Conservation (phyloP, 2,797 vertebrate genomes). For the Pipistrellus nathusii region DNA sequence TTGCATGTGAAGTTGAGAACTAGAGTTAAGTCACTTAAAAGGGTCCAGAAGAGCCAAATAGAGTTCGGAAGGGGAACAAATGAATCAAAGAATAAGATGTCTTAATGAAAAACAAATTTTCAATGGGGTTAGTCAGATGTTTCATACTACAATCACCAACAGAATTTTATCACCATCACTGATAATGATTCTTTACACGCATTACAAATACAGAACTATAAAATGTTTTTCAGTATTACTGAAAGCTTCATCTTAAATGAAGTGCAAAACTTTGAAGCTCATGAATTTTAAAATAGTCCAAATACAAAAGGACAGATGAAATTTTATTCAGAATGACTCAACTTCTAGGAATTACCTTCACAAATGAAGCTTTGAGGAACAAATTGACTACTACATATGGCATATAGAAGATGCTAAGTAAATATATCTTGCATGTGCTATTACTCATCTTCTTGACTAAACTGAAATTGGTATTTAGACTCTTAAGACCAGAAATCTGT, state of each 20-base stretch:
- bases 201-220: constrained; percentile 17
- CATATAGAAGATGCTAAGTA: neutral
- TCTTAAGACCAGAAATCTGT: neutral
- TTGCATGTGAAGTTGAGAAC: neutral
- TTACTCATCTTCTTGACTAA: constrained; percentile 24
- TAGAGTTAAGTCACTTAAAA: neutral
- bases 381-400: neutral
- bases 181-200: neutral
- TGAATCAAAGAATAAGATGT: neutral
- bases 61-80: neutral
- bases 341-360: constrained; percentile 55
- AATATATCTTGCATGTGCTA: constrained; percentile 31
- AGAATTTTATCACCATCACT: neutral
- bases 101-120: constrained; percentile 16
- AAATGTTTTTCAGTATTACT: constrained; percentile 10
- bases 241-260: constrained; percentile 52
- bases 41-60: neutral
- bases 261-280: constrained; percentile 32
- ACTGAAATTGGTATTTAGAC: constrained; percentile 11
- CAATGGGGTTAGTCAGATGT: neutral
- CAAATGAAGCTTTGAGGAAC: constrained; percentile 53
- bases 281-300: constrained; percentile 39
- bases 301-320: neutral
- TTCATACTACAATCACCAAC: neutral
- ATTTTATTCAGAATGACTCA: constrained; percentile 66